A percentile compares a stretch with the other conserved stretches of the same genome.
These are phyloP conservation scores for Papilio elwesi DNA, from an alignment of 2,888 invertebrate species.

Conservation along the genomic window DNA sequence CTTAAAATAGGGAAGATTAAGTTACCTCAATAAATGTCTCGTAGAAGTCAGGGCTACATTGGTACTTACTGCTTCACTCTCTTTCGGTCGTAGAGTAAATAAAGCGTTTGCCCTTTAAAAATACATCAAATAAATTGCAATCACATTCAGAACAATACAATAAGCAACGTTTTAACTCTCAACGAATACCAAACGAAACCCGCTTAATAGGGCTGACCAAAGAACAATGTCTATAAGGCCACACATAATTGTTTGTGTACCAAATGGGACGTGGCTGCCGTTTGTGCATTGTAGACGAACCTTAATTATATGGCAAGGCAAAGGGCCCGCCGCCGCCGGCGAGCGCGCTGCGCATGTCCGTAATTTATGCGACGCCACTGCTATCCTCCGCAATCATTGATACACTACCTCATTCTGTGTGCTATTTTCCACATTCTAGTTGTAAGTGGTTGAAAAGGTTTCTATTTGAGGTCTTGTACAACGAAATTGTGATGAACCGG, in stretches of 20 bases:
- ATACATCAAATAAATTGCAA: conserved; percentile 16
- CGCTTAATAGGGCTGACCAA: conserved; percentile 37
- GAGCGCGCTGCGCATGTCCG: conserved; percentile 27
- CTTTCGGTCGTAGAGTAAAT: conserved; percentile 6
- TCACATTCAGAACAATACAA: conserved; percentile 27
- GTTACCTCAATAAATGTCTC: too few species aligned
- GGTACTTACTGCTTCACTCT: neutral
- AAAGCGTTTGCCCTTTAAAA: conserved; percentile 1
- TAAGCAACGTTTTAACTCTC: conserved; percentile 31
- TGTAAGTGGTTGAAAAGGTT: neutral
- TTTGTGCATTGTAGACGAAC: conserved; percentile 40
- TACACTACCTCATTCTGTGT: conserved; percentile 41
- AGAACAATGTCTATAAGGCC: conserved; percentile 39
- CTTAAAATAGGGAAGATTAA: too few species aligned
- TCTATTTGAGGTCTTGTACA: too few species aligned
- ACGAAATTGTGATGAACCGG: too few species aligned
- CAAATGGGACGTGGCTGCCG: conserved; percentile 39
- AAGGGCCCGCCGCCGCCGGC: conserved; percentile 43
- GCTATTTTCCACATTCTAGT: conserved; percentile 22
- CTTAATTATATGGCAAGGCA: conserved; percentile 45
- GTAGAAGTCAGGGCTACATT: neutral
- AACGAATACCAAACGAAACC: conserved; percentile 27
- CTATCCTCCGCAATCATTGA: conserved; percentile 45
- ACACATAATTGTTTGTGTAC: conserved; percentile 40
- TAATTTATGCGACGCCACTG: conserved; percentile 48